Evolutionary conservation across 2,888 invertebrate genomes (phyloP).

Genomic region (Latrodectus elegans): DNA sequence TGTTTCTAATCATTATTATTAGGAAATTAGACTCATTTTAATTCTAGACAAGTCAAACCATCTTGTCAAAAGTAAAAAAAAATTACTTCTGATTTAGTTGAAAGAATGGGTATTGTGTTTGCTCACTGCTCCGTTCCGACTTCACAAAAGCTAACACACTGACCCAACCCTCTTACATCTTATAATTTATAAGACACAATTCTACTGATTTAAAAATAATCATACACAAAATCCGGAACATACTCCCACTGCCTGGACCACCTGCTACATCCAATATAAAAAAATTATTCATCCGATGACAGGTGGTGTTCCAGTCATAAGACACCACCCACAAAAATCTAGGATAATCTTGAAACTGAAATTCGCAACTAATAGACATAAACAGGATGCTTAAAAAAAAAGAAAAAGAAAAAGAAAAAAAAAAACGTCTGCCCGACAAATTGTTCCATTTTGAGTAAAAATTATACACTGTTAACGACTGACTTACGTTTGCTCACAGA

Average conservation of each 20-base stretch:
- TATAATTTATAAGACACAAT: constrained; percentile 49
- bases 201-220: neutral
- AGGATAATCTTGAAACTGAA: neutral
- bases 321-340: constrained; percentile 46
- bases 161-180: constrained; percentile 13
- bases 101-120: constrained; percentile 7
- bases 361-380: constrained; percentile 29
- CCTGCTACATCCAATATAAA: constrained; percentile 46
- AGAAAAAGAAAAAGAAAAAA: too few relatives aligned
- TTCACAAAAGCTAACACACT: constrained; percentile 6
- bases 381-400: constrained; percentile 64
- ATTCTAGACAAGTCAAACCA: too few relatives aligned
- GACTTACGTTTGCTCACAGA: neutral
- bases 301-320: constrained; percentile 56
- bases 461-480: constrained; percentile 38
- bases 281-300: constrained; percentile 20
- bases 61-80: too few relatives aligned
- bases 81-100: too few relatives aligned
- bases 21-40: too few relatives aligned
- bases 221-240: constrained; percentile 52
- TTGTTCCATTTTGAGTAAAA: constrained; percentile 35
- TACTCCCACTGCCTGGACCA: constrained; percentile 32
- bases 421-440: constrained; percentile 33
- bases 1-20: too few relatives aligned
- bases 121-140: constrained; percentile 1